phyloP scores from a whole-genome alignment of 1,140 invertebrate species.

The Anthonomus grandis region DNA sequence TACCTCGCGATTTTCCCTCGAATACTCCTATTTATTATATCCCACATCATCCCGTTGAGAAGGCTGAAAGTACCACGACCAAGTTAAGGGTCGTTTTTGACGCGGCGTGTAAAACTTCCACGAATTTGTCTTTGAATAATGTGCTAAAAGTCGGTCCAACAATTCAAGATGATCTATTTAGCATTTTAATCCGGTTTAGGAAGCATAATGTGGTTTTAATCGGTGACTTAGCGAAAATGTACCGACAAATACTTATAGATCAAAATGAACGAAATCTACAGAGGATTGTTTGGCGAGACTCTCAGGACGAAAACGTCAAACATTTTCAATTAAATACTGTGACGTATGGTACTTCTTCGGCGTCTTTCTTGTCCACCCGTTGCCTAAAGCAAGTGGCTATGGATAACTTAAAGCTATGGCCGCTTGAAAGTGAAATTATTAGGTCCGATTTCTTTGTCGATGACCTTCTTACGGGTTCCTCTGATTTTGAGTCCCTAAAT shows the following conservation, averaged over 20 bases:
- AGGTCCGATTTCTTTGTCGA: conserved; percentile 41
- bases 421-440: conserved; percentile 31
- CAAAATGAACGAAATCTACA: conserved; percentile 39
- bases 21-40: conserved; percentile 15
- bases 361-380: conserved; percentile 39
- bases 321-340: conserved; percentile 43
- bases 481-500: conserved; percentile 28
- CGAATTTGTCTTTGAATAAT: conserved; percentile 36
- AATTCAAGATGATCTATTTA: conserved; percentile 38
- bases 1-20: conserved; percentile 6
- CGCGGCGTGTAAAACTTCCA: conserved; percentile 29
- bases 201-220: conserved; percentile 36
- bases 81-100: conserved; percentile 33
- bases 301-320: conserved; percentile 27
- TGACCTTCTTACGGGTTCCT: conserved; percentile 30
- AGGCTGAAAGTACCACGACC: conserved; percentile 38
- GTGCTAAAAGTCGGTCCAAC: conserved; percentile 34
- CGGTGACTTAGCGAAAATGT: conserved; percentile 49
- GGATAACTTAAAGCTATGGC: conserved; percentile 19
- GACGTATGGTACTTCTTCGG: conserved; percentile 43
- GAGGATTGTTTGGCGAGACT: conserved; percentile 46
- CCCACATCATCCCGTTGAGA: conserved; percentile 48
- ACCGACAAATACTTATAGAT: conserved; percentile 43
- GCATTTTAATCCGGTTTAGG: conserved; percentile 40
- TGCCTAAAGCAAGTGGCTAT: conserved; percentile 25